Conservation (phyloP, 92 coral and sea anemone genomes). For the Nematostella vectensis region DNA sequence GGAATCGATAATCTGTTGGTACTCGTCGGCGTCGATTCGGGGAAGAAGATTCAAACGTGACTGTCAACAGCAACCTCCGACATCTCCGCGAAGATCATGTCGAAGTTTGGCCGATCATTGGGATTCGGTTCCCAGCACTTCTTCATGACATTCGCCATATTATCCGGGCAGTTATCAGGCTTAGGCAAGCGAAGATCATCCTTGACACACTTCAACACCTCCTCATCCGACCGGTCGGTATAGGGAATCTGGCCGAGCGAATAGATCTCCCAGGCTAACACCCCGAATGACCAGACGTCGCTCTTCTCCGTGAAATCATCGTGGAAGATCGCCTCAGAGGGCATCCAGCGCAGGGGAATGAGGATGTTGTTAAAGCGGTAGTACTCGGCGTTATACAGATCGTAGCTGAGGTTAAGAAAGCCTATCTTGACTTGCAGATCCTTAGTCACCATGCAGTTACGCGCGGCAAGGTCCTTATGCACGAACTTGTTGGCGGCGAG, state of each 20-base stretch:
- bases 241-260: constrained; percentile 79
- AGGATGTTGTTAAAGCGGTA: constrained; percentile 77
- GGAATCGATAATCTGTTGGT: too few species aligned
- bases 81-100: constrained; percentile 63
- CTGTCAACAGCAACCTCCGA: constrained; percentile 69
- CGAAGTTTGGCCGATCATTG: constrained; percentile 57
- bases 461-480: constrained; percentile 94
- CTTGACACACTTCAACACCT: constrained; percentile 77
- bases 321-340: constrained; percentile 89
- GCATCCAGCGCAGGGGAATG: constrained; percentile 97
- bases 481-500: constrained; percentile 57
- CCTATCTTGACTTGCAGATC: constrained; percentile 85
- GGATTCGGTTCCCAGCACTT: constrained; percentile 86
- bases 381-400: constrained; percentile 81
- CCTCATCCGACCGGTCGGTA: constrained; percentile 82
- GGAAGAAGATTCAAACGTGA: constrained; percentile 63
- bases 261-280: constrained; percentile 91
- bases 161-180: constrained; percentile 90
- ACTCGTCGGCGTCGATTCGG: too few species aligned
- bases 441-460: constrained; percentile 88
- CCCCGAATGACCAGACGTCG: constrained; percentile 94
- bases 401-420: constrained; percentile 85
- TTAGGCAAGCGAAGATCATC: constrained; percentile 88
- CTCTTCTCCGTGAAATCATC: constrained; percentile 91
- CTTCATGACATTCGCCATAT: constrained; percentile 66